phyloP scores from a whole-genome alignment of 35 echinoderm and acorn worm genomes.

The Ophiothrix spiculata region DNA sequence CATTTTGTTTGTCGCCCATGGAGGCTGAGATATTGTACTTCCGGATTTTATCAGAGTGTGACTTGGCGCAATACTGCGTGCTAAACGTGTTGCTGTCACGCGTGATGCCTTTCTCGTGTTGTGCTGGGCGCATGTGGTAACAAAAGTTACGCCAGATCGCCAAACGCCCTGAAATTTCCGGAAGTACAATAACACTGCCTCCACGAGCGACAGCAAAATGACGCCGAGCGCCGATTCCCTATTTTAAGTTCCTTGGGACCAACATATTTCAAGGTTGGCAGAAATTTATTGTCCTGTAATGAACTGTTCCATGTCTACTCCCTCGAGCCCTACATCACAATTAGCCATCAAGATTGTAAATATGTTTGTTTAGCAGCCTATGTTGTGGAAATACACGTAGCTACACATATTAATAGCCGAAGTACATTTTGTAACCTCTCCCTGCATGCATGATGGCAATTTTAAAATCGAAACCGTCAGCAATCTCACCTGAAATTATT shows the following conservation, averaged over 20 bases:
- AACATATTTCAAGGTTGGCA: too few relatives aligned
- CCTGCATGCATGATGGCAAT: too few relatives aligned
- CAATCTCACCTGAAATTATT: too few relatives aligned
- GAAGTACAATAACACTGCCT: not conserved
- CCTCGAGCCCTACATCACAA: too few relatives aligned
- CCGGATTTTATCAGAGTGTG: not conserved
- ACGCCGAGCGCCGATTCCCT: slow-evolving; percentile 1
- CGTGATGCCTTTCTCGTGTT: slow-evolving; percentile 5
- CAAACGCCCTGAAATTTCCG: not conserved
- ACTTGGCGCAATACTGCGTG: slow-evolving; percentile 7
- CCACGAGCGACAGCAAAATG: not conserved
- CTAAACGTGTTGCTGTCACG: not conserved
- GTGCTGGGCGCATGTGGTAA: slow-evolving; percentile 3
- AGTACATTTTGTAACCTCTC: too few relatives aligned
- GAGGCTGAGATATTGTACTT: slow-evolving; percentile 2
- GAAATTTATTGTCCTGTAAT: too few relatives aligned
- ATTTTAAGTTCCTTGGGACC: slow-evolving; percentile 16
- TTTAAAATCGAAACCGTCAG: too few relatives aligned
- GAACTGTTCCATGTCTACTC: too few relatives aligned
- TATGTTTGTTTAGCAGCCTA: too few relatives aligned
- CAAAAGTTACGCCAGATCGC: slow-evolving; percentile 8
- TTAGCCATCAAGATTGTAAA: too few relatives aligned
- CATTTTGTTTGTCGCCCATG: slow-evolving; percentile 2
- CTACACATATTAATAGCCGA: too few relatives aligned
- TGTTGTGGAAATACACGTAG: too few relatives aligned